Conservation (phyloP, 2,797 vertebrate species). For the Nasua narica region DNA sequence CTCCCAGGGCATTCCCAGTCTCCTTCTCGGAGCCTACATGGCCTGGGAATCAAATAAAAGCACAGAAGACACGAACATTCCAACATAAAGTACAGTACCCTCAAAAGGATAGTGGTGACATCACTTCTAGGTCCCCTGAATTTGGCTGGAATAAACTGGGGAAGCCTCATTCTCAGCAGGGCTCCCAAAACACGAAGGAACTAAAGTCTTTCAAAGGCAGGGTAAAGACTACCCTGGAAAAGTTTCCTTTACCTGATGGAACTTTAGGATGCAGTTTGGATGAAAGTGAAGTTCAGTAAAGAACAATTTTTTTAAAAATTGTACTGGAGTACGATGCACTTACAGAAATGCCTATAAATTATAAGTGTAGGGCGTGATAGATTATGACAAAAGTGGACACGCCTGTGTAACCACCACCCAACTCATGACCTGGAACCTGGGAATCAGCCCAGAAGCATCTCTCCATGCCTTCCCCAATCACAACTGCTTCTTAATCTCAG, state of each 20-base stretch:
- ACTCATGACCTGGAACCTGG: not conserved
- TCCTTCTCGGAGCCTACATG: not conserved
- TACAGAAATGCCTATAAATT: not conserved
- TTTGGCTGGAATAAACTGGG: not conserved
- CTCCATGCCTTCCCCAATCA: not conserved
- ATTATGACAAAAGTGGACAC: not conserved
- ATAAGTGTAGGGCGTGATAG: not conserved
- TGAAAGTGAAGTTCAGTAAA: not conserved
- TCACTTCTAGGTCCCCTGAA: not conserved
- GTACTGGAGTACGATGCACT: not conserved
- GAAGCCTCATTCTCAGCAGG: not conserved
- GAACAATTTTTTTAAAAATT: accelerated
- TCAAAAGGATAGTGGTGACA: not conserved
- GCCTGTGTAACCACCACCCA: not conserved
- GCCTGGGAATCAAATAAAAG: not conserved
- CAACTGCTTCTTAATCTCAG: not conserved
- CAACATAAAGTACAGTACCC: not conserved
- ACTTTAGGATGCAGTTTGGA: not conserved
- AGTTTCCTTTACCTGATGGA: not conserved
- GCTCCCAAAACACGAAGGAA: not conserved
- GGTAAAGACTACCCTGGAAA: not conserved
- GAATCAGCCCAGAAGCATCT: not conserved
- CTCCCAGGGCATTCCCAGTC: not conserved
- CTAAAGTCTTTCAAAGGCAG: not conserved
- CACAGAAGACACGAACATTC: not conserved